These are phyloP conservation scores for Tarsius wallacei DNA, from an alignment of 2,797 vertebrate genomes.

Conservation along the genomic window DNA sequence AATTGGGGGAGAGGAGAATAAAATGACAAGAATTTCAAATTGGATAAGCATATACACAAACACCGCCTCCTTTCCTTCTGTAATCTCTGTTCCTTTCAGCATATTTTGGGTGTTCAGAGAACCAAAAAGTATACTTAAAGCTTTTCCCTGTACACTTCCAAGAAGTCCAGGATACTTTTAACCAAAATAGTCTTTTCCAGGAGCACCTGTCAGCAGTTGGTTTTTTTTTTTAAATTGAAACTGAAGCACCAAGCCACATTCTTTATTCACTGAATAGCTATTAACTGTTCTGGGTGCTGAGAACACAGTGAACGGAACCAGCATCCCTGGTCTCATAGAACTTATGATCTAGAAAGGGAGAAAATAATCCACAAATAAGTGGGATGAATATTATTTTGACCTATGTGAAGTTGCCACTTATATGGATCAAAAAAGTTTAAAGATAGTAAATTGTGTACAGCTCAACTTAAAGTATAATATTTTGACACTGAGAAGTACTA, in stretches of 20 bases:
- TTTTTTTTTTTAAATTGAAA: conserved; percentile 35
- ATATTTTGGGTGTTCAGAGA: conserved; percentile 67
- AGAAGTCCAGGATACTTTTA: conserved; percentile 59
- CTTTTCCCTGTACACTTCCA: conserved; percentile 52
- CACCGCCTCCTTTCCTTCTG: conserved; percentile 71
- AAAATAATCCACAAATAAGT: background rate
- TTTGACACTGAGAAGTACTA: conserved; percentile 5
- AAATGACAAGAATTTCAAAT: conserved; percentile 86
- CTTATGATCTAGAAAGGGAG: background rate
- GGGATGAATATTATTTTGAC: background rate
- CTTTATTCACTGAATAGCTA: background rate
- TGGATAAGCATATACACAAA: conserved; percentile 86
- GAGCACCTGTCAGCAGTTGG: conserved; percentile 59
- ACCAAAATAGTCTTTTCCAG: conserved; percentile 53
- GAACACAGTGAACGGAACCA: background rate
- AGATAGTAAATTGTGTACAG: background rate
- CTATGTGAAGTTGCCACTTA: background rate
- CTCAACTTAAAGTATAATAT: background rate
- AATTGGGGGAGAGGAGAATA: conserved; percentile 67
- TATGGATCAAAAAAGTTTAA: background rate
- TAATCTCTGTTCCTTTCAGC: conserved; percentile 75
- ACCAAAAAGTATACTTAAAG: conserved; percentile 63
- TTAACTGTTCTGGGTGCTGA: background rate
- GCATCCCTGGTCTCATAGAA: background rate
- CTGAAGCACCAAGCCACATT: background rate